A percentile compares a stretch with the other conserved stretches of the same genome.
phyloP scores from a whole-genome alignment of 2,888 invertebrate genomes.

The Erebia palarica region DNA sequence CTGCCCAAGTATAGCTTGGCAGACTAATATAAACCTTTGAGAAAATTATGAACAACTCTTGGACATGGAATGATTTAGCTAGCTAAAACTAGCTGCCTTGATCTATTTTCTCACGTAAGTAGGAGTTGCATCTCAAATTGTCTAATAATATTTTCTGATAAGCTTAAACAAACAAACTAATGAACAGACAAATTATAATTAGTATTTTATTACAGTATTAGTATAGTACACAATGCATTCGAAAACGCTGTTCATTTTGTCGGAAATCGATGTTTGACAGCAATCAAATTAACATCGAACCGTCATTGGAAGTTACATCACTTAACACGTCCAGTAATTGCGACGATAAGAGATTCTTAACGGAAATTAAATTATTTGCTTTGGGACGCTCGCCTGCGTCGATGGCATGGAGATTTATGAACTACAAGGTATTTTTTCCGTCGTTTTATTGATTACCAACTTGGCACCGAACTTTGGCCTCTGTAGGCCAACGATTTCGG shows the following conservation, averaged over 20 bases:
- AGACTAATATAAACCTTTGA: no score
- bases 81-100: no score
- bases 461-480: conserved; percentile 17
- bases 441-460: conserved; percentile 16
- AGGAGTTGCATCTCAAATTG: neutral
- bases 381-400: conserved; percentile 32
- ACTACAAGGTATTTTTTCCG: conserved; percentile 1
- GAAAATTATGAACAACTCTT: no score
- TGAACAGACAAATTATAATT: neutral
- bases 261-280: conserved; percentile 54
- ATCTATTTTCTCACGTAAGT: no score
- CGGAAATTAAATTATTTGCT: conserved; percentile 64
- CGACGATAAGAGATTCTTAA: conserved; percentile 63
- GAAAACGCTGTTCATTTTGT: conserved; percentile 27
- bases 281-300: conserved; percentile 70
- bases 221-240: conserved; percentile 20
- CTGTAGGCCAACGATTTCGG: neutral
- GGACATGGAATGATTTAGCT: no score
- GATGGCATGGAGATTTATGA: conserved; percentile 33
- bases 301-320: conserved; percentile 64
- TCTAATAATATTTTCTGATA: neutral
- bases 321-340: conserved; percentile 63
- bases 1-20: no score
- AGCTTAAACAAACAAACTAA: neutral
- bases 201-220: neutral